These are phyloP conservation scores for Callinectes sapidus DNA, from an alignment of 2,888 invertebrate genomes.

Conservation along the genomic window DNA sequence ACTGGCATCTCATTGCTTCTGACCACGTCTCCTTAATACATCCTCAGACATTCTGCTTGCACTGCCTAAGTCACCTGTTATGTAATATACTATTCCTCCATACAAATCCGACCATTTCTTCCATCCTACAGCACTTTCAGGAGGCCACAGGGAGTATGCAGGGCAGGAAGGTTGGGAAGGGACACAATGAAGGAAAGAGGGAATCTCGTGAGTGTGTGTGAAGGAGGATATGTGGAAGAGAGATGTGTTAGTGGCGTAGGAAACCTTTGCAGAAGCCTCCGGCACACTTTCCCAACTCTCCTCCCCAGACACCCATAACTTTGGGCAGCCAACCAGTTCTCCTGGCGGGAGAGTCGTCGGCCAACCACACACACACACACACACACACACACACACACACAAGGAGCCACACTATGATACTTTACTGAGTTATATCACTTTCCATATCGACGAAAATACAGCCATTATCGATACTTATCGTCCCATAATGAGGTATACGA, in stretches of 20 bases:
- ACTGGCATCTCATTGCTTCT: not conserved
- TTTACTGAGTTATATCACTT: not conserved
- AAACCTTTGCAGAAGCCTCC: constrained; percentile 17
- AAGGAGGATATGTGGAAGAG: constrained; percentile 10
- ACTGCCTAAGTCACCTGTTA: not conserved
- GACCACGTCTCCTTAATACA: not conserved
- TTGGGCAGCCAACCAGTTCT: not conserved
- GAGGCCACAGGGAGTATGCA: not conserved
- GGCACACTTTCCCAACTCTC: constrained; percentile 19
- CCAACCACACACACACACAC: not conserved
- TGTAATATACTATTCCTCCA: not conserved
- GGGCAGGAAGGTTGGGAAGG: not conserved
- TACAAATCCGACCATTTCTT: not conserved
- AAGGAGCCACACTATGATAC: not conserved
- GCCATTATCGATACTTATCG: not conserved
- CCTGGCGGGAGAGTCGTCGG: not conserved
- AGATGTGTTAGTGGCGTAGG: constrained; percentile 16
- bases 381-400: not conserved
- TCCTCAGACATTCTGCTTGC: not conserved
- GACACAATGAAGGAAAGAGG: not conserved
- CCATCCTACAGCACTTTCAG: not conserved
- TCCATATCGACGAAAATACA: not conserved
- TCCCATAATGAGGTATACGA: constrained; percentile 19
- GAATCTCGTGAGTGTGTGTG: not conserved
- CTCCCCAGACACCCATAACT: constrained; percentile 34